Evolutionary conservation across 1,140 invertebrate species (phyloP).

Genomic region (Brachionus paranguensis): DNA sequence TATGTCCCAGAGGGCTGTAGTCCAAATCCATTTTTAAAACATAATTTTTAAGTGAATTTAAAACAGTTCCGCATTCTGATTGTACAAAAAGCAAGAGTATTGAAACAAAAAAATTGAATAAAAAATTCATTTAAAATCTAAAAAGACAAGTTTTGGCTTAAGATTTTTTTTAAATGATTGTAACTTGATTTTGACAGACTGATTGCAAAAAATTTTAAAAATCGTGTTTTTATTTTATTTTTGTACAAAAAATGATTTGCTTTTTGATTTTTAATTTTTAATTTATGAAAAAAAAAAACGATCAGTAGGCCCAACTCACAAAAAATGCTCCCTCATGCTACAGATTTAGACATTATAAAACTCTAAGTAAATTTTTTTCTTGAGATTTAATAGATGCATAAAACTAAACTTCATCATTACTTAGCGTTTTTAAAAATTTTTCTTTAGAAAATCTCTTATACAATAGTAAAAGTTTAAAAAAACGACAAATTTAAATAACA

Average conservation of each 20-base stretch:
- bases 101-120: not conserved
- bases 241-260: not conserved
- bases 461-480: not conserved
- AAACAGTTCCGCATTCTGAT: not conserved
- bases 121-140: not conserved
- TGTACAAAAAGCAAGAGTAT: not conserved
- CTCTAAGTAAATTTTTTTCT: not conserved
- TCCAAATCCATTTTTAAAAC: not conserved
- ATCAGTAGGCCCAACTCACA: not conserved
- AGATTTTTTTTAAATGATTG: not conserved
- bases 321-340: not conserved
- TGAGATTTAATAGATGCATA: not conserved
- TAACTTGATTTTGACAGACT: not conserved
- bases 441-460: not conserved
- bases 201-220: not conserved
- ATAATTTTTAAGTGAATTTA: not conserved
- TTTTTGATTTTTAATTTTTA: not conserved
- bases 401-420: not conserved
- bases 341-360: not conserved
- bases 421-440: not conserved
- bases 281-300: not conserved
- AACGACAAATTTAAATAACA: not conserved
- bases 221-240: not conserved
- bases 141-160: not conserved
- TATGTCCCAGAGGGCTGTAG: not conserved